Base-by-base conservation (phyloP, 2,888 invertebrate species). In the Synanthedon formicaeformis region DNA sequence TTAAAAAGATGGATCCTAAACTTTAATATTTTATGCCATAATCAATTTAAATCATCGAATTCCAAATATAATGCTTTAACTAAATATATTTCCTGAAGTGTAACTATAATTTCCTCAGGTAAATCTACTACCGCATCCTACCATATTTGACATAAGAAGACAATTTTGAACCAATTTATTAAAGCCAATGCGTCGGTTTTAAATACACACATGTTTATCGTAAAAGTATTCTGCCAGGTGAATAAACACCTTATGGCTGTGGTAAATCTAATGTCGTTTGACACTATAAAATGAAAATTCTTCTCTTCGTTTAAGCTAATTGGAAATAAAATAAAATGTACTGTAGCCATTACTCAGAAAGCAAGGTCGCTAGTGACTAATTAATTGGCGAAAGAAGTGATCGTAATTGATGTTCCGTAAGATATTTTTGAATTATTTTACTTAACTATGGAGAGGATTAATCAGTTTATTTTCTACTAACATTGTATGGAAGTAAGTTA, bases 271-370 rank as follows among this genome's bases (percentile, higher is more conserved):
- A 45, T 45, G 14, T 45, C 45, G 45, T 45, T 45, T 14, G 14
- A 45, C 48, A 48, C 14, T 49, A 59, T 57, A 62, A 61, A 62
- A 56, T 45, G 58, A 58, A 58, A 62, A 57, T 58, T 56, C 54
- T 54, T 58, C 55, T 56, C 55, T 55, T 54, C 66, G 64, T 65
- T 64, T 64, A 60, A 64, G 64, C 64, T 77, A 76, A 76, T 78
- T 78, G 72, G 72, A 73, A 67, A 63, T 63, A 68, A 76, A 76
- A 74, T 73, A 76, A 76, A 76, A 73, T 67, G 64, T 71, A 70
- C 64, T 64, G 56, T 60, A 60, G 64, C 66, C 70, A 71, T 76
- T 73, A 76, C 65, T 74, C 66, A 70, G 66, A 57, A 62, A 63
- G 64, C 71, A 72, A 75, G 70, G 73, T 73, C 68, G 67, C 64